Evolutionary conservation across 2,888 invertebrate species (phyloP).

Genomic region (Acrobeloides nanus): DNA sequence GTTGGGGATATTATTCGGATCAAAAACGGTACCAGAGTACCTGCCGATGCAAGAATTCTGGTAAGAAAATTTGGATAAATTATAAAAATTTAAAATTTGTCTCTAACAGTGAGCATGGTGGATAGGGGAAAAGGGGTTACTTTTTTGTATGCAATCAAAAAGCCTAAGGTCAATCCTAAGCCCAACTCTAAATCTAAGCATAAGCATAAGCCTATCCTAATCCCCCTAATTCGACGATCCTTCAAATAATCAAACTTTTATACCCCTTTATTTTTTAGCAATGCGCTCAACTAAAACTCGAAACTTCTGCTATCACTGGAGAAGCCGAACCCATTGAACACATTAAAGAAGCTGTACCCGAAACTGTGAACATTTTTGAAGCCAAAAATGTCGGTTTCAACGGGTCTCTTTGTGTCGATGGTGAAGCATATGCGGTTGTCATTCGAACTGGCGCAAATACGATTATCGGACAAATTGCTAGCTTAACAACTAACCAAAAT

Average conservation of each 20-base stretch:
- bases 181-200: too few relatives aligned
- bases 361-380: constrained; percentile 24
- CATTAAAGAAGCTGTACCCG: constrained; percentile 25
- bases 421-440: constrained; percentile 40
- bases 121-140: too few relatives aligned
- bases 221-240: too few relatives aligned
- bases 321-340: constrained; percentile 42
- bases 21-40: constrained; percentile 34
- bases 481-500: constrained; percentile 29
- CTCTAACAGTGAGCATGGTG: too few relatives aligned
- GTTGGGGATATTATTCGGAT: constrained; percentile 41
- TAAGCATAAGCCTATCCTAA: too few relatives aligned
- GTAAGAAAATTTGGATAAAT: too few relatives aligned
- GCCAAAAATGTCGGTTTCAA: constrained; percentile 31
- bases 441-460: constrained; percentile 34
- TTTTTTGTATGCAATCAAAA: too few relatives aligned
- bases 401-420: constrained; percentile 43
- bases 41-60: constrained; percentile 36
- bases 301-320: constrained; percentile 42
- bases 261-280: too few relatives aligned
- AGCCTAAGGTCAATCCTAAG: too few relatives aligned
- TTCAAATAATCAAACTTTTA: too few relatives aligned
- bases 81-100: too few relatives aligned
- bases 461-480: constrained; percentile 37
- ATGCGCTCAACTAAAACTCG: constrained; percentile 35